Percentiles rank a stretch among this genome's conserved stretches.
Evolutionary conservation across 2,888 invertebrate species (phyloP).

Genomic region (Bimastos eiseni): DNA sequence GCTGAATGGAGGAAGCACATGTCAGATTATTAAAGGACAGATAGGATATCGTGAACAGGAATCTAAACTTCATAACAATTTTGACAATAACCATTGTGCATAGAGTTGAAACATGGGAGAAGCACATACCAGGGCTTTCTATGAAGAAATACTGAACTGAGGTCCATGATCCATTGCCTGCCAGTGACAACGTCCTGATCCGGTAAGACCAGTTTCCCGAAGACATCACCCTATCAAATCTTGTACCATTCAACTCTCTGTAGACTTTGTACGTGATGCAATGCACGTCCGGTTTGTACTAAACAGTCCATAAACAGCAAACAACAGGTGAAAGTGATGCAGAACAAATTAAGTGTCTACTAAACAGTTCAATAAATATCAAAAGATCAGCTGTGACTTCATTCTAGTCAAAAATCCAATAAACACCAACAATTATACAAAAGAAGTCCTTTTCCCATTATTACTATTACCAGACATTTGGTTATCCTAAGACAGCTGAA

Average conservation of each 20-base stretch:
- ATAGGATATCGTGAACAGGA: no score
- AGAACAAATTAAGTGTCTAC: not conserved
- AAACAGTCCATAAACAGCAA: slow-evolving; percentile 30
- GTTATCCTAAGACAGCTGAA: no score
- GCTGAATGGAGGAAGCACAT: no score
- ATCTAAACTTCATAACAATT: no score
- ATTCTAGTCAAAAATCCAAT: not conserved
- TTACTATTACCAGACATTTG: no score
- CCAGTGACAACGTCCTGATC: slow-evolving; percentile 78
- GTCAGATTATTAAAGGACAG: no score
- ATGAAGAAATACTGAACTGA: slow-evolving; percentile 48
- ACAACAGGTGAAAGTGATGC: not conserved
- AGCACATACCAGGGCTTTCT: slow-evolving; percentile 44
- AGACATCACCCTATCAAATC: slow-evolving; percentile 54
- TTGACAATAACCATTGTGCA: no score
- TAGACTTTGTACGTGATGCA: slow-evolving; percentile 66
- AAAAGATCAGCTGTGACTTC: not conserved
- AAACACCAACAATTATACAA: not conserved
- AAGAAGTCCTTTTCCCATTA: not conserved
- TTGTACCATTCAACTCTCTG: slow-evolving; percentile 45
- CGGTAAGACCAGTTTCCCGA: slow-evolving; percentile 82
- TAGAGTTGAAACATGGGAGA: not conserved
- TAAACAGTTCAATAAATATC: not conserved
- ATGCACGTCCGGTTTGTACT: slow-evolving; percentile 46
- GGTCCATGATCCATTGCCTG: slow-evolving; percentile 66